phyloP scores from a whole-genome alignment of 2,888 invertebrate species.

The Drosophila suboccidentalis region DNA sequence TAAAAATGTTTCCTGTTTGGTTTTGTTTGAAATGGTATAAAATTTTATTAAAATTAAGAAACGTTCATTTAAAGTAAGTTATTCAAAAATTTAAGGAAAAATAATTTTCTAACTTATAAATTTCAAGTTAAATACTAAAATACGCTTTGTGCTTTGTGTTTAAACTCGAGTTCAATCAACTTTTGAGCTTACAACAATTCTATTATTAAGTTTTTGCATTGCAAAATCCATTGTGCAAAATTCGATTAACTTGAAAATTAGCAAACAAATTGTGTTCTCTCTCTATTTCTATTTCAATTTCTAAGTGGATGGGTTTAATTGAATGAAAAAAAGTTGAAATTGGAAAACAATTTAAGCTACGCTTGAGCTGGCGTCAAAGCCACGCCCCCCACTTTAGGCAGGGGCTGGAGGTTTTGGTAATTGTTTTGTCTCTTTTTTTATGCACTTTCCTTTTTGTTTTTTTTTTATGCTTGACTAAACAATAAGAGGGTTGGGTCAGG shows the following conservation, averaged over 20 bases:
- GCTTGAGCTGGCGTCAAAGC: conserved; percentile 36
- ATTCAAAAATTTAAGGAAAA: background rate
- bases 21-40: background rate
- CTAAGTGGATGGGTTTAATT: conserved; percentile 39
- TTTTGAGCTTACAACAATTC: conserved; percentile 5
- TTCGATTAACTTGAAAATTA: conserved; percentile 12
- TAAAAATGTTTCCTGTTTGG: too few relatives aligned
- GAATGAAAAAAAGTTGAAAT: conserved; percentile 51
- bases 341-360: conserved; percentile 52
- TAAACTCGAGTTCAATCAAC: conserved; percentile 9
- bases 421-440: conserved; percentile 28
- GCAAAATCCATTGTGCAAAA: conserved; percentile 11
- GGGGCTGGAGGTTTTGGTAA: conserved; percentile 11
- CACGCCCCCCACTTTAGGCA: conserved; percentile 7
- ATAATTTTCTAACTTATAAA: background rate
- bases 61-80: background rate
- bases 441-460: background rate
- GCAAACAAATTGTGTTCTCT: conserved; percentile 20
- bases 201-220: conserved; percentile 3
- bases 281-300: background rate
- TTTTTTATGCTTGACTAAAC: conserved; percentile 38
- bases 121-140: background rate
- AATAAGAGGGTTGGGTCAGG: background rate
- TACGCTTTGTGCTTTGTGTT: background rate
- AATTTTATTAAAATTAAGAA: background rate